Conservation (phyloP, 2,888 invertebrate genomes). For the Eugnorisma glareosa region DNA sequence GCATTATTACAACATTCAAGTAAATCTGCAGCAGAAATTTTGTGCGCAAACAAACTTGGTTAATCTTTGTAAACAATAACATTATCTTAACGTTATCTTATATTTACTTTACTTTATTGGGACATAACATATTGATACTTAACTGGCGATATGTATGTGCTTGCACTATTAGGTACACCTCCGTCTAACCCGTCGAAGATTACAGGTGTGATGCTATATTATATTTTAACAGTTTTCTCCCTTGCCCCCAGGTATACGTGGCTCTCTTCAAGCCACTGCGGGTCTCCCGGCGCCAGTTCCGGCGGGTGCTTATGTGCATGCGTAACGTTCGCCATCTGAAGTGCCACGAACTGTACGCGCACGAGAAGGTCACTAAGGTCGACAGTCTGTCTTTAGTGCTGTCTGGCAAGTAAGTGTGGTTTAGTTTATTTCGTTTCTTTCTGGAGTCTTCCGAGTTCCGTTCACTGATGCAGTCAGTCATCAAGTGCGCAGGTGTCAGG, state of each 20-base stretch:
- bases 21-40: background rate
- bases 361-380: conserved; percentile 96
- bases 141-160: background rate
- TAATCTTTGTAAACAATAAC: background rate
- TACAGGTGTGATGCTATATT: background rate
- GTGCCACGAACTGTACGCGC: conserved; percentile 96
- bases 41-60: background rate
- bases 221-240: conserved; percentile 7
- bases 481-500: background rate
- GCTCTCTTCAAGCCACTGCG: conserved; percentile 95
- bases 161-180: background rate
- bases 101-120: too few species aligned
- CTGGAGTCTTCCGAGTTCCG: background rate
- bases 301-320: conserved; percentile 95
- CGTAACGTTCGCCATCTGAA: conserved; percentile 94
- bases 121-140: too few species aligned
- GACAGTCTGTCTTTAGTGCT: conserved; percentile 96
- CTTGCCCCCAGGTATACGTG: conserved; percentile 92
- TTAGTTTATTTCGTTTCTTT: background rate
- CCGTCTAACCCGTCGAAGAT: background rate
- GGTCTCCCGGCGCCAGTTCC: conserved; percentile 95
- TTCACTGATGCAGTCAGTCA: background rate
- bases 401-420: conserved; percentile 94
- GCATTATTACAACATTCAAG: background rate
- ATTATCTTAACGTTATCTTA: background rate